phyloP scores from a whole-genome alignment of 2,797 vertebrate species.

The Chiloscyllium punctatum region DNA sequence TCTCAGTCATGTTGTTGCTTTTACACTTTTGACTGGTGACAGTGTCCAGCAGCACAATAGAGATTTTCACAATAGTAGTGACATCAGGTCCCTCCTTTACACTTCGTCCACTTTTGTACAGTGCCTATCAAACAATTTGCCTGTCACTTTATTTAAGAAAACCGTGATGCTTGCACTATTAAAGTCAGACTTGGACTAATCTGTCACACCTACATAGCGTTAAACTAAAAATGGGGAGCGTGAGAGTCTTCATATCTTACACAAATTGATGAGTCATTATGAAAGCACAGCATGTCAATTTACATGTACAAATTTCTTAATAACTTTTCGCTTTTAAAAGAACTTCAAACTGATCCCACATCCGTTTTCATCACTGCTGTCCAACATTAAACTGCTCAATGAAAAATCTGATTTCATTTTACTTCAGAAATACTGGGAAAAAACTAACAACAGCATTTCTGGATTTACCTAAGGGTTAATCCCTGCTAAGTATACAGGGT shows the following conservation, averaged over 20 bases:
- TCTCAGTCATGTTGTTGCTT: background rate
- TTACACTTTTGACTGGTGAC: background rate
- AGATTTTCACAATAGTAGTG: background rate
- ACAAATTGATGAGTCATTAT: background rate
- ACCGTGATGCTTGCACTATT: background rate
- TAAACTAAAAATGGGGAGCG: background rate
- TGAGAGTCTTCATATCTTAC: background rate
- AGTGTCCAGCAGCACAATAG: background rate
- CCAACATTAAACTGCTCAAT: background rate
- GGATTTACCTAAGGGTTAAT: background rate
- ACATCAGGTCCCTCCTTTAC: background rate
- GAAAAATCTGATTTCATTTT: background rate
- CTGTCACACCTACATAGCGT: background rate
- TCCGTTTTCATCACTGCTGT: background rate
- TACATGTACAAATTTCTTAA: slow-evolving; percentile 4
- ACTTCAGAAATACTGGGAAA: background rate
- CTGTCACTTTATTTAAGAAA: background rate
- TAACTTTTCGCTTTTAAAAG: slow-evolving; percentile 11
- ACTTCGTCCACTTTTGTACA: background rate
- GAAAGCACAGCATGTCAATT: background rate
- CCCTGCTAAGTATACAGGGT: slow-evolving; percentile 12
- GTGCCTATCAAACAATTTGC: background rate
- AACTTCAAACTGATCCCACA: background rate
- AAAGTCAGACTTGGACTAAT: background rate
- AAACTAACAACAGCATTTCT: background rate